These are phyloP conservation scores for Cirrhinus mrigala DNA, from an alignment of 2,797 vertebrate genomes.

Conservation along the genomic window DNA sequence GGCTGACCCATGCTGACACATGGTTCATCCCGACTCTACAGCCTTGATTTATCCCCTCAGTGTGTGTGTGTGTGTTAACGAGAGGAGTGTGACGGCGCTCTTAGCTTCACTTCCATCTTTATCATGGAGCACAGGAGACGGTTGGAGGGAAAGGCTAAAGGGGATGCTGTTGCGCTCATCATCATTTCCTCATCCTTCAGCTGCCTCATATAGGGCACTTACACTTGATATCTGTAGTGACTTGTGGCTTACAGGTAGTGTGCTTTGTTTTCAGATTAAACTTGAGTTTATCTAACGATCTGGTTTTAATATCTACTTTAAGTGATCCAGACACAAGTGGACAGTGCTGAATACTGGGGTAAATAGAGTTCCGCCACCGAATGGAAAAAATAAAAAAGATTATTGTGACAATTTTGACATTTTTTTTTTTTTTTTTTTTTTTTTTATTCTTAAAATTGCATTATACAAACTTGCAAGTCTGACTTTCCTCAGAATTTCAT, in stretches of 20 bases:
- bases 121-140: conserved; percentile 44
- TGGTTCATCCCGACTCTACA: conserved; percentile 88
- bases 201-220: conserved; percentile 3
- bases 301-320: neutral
- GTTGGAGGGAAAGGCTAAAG: conserved; percentile 46
- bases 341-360: neutral
- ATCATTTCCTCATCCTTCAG: conserved; percentile 36
- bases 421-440: no score
- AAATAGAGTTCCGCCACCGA: no score
- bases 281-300: neutral
- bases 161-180: conserved; percentile 39
- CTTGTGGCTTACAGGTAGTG: neutral
- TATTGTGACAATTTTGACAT: no score
- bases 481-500: no score
- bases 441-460: no score
- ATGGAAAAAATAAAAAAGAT: no score
- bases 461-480: no score
- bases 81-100: conserved; percentile 69
- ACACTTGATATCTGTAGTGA: neutral
- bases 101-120: conserved; percentile 61
- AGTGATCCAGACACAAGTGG: neutral
- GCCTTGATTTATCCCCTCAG: conserved; percentile 86
- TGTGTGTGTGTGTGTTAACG: conserved; percentile 68
- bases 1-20: conserved; percentile 89
- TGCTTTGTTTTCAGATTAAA: neutral